phyloP scores from a whole-genome alignment of 2,888 invertebrate genomes.

The Hartigia nigra region DNA sequence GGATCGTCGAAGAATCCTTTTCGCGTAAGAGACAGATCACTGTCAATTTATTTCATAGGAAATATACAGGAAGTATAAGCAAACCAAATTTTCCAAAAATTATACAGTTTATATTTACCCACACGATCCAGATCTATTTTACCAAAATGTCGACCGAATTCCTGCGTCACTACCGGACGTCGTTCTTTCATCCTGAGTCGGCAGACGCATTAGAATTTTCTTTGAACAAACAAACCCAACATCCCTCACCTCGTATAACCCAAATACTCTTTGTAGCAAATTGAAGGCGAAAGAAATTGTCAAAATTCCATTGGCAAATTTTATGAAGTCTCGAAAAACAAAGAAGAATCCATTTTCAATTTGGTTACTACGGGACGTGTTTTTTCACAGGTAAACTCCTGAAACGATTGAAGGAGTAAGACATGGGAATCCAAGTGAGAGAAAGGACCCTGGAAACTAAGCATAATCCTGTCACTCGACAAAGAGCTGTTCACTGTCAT shows the following conservation, averaged over 20 bases:
- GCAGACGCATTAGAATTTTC: neutral
- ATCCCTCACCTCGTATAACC: no score
- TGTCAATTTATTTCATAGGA: neutral
- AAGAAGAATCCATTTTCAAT: neutral
- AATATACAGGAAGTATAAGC: neutral
- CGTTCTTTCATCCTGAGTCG: neutral
- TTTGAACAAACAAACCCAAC: neutral
- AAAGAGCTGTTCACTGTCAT: neutral
- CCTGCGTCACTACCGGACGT: neutral
- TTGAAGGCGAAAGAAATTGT: no score
- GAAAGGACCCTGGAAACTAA: neutral
- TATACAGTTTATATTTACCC: slow-evolving; percentile 36
- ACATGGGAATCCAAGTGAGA: neutral
- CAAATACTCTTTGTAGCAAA: no score
- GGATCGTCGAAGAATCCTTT: slow-evolving; percentile 52
- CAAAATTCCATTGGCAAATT: neutral
- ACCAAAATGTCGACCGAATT: slow-evolving; percentile 38
- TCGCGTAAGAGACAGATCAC: neutral
- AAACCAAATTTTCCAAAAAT: neutral
- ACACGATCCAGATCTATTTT: slow-evolving; percentile 51
- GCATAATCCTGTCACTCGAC: neutral
- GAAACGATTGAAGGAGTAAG: no score
- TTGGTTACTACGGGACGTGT: neutral
- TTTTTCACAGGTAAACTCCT: neutral
- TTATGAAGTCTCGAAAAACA: neutral